phyloP scores from a whole-genome alignment of 2,113 vertebrate species.

The Alexandromys fortis region DNA sequence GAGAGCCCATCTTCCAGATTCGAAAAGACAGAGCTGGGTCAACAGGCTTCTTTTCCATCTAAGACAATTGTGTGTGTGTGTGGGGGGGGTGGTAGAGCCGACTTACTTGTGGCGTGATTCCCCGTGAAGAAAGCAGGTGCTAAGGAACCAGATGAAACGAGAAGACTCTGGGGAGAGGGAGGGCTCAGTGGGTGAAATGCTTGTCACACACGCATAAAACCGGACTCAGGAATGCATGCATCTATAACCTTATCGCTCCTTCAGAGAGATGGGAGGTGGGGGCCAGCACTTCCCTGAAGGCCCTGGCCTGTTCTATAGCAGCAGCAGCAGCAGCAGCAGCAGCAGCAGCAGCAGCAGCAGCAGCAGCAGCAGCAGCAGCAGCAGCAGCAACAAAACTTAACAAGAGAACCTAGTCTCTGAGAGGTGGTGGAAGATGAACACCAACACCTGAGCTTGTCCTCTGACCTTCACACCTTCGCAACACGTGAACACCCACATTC shows the following conservation, averaged over 20 bases:
- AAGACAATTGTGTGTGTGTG: not conserved
- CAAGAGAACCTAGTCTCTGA: not conserved
- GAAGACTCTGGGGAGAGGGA: not conserved
- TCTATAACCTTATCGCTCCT: not conserved
- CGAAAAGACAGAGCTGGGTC: not conserved
- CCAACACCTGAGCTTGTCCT: not conserved
- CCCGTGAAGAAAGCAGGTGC: not conserved
- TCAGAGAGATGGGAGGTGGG: not conserved
- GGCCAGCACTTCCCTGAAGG: not conserved
- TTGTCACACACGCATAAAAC: not conserved
- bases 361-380: too few relatives aligned
- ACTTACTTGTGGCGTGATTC: not conserved
- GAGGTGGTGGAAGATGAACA: not conserved
- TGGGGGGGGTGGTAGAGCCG: too few relatives aligned
- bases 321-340: too few relatives aligned
- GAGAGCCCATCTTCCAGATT: not conserved
- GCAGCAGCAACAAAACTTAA: not conserved
- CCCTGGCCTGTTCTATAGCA: too few relatives aligned
- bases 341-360: too few relatives aligned
- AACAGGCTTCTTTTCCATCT: not conserved
- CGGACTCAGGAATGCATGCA: not conserved
- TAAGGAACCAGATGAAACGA: not conserved
- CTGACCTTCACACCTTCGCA: not conserved
- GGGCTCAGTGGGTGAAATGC: not conserved
- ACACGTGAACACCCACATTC: fast-evolving